These are phyloP conservation scores for Xestia c-nigrum DNA, from an alignment of 2,888 invertebrate genomes.

Conservation along the genomic window DNA sequence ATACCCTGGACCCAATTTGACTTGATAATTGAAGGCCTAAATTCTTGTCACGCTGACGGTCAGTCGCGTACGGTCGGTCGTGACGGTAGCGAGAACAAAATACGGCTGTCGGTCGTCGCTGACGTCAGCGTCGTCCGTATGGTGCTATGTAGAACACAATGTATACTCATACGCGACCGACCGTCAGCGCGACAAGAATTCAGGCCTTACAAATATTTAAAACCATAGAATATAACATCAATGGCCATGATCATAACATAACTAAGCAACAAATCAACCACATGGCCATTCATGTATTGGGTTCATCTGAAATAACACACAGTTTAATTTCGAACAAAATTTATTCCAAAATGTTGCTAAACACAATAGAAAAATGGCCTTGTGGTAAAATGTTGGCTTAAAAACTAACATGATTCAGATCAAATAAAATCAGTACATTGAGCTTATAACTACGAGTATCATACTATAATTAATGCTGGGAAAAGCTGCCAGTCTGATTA, in stretches of 20 bases:
- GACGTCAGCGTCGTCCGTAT: no score
- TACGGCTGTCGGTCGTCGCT: no score
- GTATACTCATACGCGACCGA: no score
- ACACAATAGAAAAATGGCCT: conserved; percentile 88
- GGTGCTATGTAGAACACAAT: no score
- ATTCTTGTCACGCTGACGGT: no score
- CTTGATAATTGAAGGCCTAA: background rate
- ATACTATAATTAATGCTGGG: conserved; percentile 36
- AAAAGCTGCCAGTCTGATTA: conserved; percentile 25
- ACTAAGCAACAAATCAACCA: conserved; percentile 74
- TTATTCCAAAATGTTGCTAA: conserved; percentile 79
- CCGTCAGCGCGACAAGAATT: no score
- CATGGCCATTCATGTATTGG: conserved; percentile 88
- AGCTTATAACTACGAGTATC: conserved; percentile 67
- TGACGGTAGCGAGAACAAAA: no score
- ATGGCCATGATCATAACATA: conserved; percentile 82
- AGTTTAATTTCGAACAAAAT: conserved; percentile 74
- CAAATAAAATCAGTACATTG: conserved; percentile 54
- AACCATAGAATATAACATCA: conserved; percentile 75
- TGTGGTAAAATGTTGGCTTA: conserved; percentile 80
- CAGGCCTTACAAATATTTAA: conserved; percentile 2
- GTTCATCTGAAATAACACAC: conserved; percentile 84
- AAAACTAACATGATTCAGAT: conserved; percentile 59
- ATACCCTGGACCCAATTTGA: background rate
- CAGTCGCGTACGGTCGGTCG: no score